Base-by-base conservation (phyloP, 2,113 vertebrate species). In the Xyrauchen texanus region DNA sequence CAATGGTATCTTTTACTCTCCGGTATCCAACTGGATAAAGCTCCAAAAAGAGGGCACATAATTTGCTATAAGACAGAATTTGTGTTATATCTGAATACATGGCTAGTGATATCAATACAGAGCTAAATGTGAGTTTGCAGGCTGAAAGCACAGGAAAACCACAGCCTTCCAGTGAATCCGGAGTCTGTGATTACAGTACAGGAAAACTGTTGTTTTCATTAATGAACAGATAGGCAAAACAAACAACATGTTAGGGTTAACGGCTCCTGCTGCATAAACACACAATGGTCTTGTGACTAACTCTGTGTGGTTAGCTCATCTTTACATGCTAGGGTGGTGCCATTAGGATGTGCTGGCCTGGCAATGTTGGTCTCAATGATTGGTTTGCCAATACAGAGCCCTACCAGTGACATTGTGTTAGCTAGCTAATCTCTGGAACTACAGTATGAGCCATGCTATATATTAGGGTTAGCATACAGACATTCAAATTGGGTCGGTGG, bases 131-230 rank as follows among this genome's bases (percentile, higher is more conserved):
- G 15, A 72, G 42, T n/a, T 4, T 57, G 34, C 21, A 70, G 51
- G 81, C 68, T 81, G 79, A 84, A 72, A 58, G 74, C 81, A 76
- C 72, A 82, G 78, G 81, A 81, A 71, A 82, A 79, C 83, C 44
- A 64, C 85, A 45, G 0, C 80, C 78, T 88, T 86, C 83, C 81
- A 42, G 77, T 53, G 46, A 53, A 52, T 63, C 21, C 8, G 11
- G 83, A 82, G 70, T 84, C 87, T 88, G 85, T 89, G 85, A 91
- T 90, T 85, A 83, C 72, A 78, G 87, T 80, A 81, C 66, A 75
- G 82, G 81, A 84, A 83, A 83, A 85, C 71, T 72, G 85, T 63
- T 81, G 70, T 68, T 86, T 68, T 77, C 85, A 69, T 84, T 88
- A 89, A 89, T 89, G 87, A 89, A 88, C 76, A 87, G 85, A 74